Evolutionary conservation across 2,888 invertebrate species (phyloP).

Genomic region (Leptopterna dolabrata): DNA sequence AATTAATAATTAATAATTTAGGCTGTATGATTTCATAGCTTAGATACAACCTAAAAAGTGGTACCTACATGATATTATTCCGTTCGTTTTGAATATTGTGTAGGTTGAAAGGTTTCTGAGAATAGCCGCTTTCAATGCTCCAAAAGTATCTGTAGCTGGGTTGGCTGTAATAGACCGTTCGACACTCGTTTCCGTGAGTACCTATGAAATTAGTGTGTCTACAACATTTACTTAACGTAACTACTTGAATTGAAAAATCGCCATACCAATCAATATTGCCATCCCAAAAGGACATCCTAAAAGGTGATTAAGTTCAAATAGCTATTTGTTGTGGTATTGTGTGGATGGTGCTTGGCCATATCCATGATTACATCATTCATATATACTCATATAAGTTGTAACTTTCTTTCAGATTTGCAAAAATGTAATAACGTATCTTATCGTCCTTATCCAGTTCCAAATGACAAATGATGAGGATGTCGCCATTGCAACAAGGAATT

Average conservation of each 20-base stretch:
- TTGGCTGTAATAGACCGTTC: constrained; percentile 2
- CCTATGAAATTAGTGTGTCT: no score
- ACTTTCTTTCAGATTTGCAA: constrained; percentile 18
- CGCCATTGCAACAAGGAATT: background rate
- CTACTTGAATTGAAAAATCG: background rate
- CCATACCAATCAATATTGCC: no score
- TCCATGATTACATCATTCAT: no score
- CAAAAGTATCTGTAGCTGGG: constrained; percentile 26
- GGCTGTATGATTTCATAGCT: no score
- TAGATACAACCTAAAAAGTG: no score
- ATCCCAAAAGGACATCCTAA: no score
- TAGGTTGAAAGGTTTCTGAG: constrained; percentile 42
- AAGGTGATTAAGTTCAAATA: no score
- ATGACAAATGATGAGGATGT: constrained; percentile 5
- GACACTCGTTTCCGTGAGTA: constrained; percentile 34
- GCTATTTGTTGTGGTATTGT: no score
- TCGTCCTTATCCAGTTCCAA: constrained; percentile 43
- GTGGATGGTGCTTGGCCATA: no score
- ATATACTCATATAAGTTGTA: no score
- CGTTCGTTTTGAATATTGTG: background rate
- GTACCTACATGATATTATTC: background rate
- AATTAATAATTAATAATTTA: no score
- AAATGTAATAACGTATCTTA: constrained; percentile 43
- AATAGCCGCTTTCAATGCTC: constrained; percentile 42
- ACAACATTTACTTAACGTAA: background rate